Evolutionary conservation across 2,888 invertebrate species (phyloP), one percentile per base, ranked within the genome.

Genomic region (Orthosia cruda): DNA sequence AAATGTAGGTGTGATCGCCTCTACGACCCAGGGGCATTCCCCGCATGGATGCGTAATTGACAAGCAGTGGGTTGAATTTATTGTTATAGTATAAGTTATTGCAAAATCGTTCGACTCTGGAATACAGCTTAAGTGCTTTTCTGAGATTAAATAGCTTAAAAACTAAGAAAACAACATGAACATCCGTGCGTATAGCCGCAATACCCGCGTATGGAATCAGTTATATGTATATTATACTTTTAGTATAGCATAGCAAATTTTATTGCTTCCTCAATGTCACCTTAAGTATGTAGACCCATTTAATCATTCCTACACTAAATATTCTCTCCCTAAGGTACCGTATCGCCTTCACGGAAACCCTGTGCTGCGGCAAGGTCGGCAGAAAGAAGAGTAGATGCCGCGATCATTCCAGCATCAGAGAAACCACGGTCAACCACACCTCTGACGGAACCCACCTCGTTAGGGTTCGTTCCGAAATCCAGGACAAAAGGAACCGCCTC

Each of bases 281-380:
- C 23, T 40, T 15, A 4, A 3, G 20, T 32, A 58, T 4, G 12
- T n/a, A n/a, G 32, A 58, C 40, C 2, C 45, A 47, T 58, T 47
- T 65, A 59, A 16, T 4, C n/a, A n/a, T n/a, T n/a, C n/a, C n/a
- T 26, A n/a, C 20, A 15, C 7, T 13, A 58, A 15, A 50, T 12
- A 18, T 64, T 64, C 0, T 20, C 45, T 45, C 97, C 74, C 93
- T 91, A 89, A 98, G 98, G 88, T 99, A 98, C 95, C 97, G 98
- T 23, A 97, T 97, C 23, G 98, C 98, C 0, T 98, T 98, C 92
- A 97, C 97, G 78, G 98, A 98, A 90, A 98, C 98, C 0, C 96
- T 98, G 70, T 98, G 98, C 92, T 98, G 98, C 84, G 96, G 97
- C 15, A 94, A 95, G 58, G 94, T 93, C 1, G 91, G 91, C 0